phyloP scores from a whole-genome alignment of 1,140 invertebrate species.

The Atta cephalotes region DNA sequence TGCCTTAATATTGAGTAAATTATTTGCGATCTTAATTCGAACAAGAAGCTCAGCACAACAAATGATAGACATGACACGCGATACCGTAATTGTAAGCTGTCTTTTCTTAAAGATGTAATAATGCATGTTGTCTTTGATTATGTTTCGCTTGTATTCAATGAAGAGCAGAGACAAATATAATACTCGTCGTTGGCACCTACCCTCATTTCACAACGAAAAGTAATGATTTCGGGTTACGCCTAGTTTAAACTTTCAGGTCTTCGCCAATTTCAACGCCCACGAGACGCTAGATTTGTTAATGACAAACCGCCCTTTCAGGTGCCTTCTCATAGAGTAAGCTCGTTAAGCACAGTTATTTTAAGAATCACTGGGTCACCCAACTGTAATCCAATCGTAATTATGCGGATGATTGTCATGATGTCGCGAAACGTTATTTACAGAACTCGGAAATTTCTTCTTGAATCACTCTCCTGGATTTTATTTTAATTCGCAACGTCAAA shows the following conservation, averaged over 20 bases:
- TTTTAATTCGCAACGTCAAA: background rate
- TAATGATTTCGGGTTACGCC: conserved; percentile 31
- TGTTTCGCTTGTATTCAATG: background rate
- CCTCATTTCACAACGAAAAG: background rate
- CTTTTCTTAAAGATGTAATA: conserved; percentile 14
- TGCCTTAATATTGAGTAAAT: conserved; percentile 28
- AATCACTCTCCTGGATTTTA: background rate
- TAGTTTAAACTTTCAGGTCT: conserved; percentile 44
- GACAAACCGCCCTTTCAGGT: conserved; percentile 23
- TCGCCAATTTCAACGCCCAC: background rate
- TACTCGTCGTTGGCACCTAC: conserved; percentile 3
- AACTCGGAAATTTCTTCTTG: conserved; percentile 13
- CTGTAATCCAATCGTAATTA: conserved; percentile 37
- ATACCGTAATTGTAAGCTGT: background rate
- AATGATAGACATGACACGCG: background rate
- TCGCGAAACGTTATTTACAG: conserved; percentile 19
- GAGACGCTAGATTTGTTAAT: conserved; percentile 44
- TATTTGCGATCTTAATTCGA: conserved; percentile 3
- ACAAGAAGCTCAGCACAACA: background rate
- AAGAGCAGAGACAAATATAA: background rate
- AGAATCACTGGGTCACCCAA: conserved; percentile 1
- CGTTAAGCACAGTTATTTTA: conserved; percentile 34
- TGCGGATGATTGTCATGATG: background rate
- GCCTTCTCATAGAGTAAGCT: background rate
- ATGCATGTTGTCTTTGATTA: conserved; percentile 11